Base-by-base conservation (phyloP, 92 coral and sea anemone species). In the Micromussa lordhowensis region DNA sequence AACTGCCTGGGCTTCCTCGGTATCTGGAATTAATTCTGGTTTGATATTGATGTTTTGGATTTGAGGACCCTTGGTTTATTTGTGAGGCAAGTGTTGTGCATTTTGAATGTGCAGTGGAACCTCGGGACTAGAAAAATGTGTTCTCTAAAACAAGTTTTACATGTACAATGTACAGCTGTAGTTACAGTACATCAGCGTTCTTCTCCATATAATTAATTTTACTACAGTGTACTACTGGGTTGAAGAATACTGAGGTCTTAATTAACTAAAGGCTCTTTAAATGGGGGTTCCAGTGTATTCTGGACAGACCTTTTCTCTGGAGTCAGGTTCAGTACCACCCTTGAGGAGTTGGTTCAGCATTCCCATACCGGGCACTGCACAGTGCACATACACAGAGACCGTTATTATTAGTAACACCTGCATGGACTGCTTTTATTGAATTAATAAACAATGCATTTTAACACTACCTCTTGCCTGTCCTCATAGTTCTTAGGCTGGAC, bases 401-500 rank as follows among this genome's bases (percentile, higher is more conserved):
- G 38, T 36, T 36, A 36, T 36, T 36, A 36, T 2, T 36, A 36
- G 11, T 22, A 22, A 61, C 0, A 61, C 11, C 0, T n/a, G n/a
- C n/a, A n/a, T 22, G 29, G 68, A 61, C 29, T 61, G n/a, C n/a
- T 61, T n/a, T 61, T 61, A 22, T 12, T 61, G 22, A 16, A 19
- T 22, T 17, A 30, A 1, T 70, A 73, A 72, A 26, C 30, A 26
- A n/a, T 49, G 3, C 24, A 75, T 22, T n/a, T 2, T 74, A 57
- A 57, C 68, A 84, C 13, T 58, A 97, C 98, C 96, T 97, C 99
- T 68, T 96, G 98, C 49, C 94, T 91, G 89, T 97, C 99, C 72
- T 97, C 99, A 51, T 93, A 90, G 66, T 96, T 97, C 92, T 97
- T 97, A 32, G 99, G 99, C 63, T 92, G 91, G 55, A 96, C 89